Evolutionary conservation across 1,140 invertebrate species (phyloP).

Genomic region (Eubasilissa regina): DNA sequence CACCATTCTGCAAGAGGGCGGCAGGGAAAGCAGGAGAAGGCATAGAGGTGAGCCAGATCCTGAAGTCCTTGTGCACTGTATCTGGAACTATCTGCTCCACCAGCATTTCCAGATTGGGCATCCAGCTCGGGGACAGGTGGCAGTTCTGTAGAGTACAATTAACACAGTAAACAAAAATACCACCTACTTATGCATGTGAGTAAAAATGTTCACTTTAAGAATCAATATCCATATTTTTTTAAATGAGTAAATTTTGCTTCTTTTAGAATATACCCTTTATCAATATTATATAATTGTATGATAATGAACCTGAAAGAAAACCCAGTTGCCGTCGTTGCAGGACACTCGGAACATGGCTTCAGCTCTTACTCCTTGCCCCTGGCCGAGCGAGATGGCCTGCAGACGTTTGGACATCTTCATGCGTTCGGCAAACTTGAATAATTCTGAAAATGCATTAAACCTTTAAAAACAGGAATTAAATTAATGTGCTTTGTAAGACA

Average conservation of each 20-base stretch:
- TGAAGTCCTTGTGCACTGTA: constrained; percentile 79
- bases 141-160: constrained; percentile 80
- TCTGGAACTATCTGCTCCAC: constrained; percentile 83
- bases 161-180: too few relatives aligned
- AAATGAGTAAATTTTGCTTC: too few relatives aligned
- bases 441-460: constrained; percentile 61
- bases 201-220: too few relatives aligned
- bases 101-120: constrained; percentile 84
- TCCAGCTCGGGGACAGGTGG: constrained; percentile 93
- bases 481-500: too few relatives aligned
- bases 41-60: constrained; percentile 94
- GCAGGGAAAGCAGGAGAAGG: constrained; percentile 90
- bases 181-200: too few relatives aligned
- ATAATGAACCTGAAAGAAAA: constrained; percentile 71
- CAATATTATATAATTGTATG: too few relatives aligned
- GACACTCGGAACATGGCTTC: constrained; percentile 83
- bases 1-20: constrained; percentile 88
- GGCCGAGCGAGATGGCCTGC: constrained; percentile 90
- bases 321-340: constrained; percentile 85
- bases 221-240: too few relatives aligned
- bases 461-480: too few relatives aligned
- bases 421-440: constrained; percentile 81
- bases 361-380: constrained; percentile 90
- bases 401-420: constrained; percentile 84
- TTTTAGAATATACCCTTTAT: too few relatives aligned